Evolutionary conservation across 2,797 vertebrate genomes (phyloP).

Genomic region (Falco naumanni): DNA sequence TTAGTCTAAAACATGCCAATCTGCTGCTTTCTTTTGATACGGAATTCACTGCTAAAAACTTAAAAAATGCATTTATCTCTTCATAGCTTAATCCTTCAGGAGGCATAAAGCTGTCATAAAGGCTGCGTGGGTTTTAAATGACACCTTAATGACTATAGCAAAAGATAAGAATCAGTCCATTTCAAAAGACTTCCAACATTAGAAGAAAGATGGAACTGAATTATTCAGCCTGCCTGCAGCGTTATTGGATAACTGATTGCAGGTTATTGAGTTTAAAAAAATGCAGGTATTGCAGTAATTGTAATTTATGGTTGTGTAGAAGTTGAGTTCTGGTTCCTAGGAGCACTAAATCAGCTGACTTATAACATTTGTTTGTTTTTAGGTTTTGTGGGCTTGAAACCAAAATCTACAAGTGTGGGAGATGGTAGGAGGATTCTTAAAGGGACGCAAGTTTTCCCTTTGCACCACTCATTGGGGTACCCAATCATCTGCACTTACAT

Average conservation of each 20-base stretch:
- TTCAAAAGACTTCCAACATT: not conserved
- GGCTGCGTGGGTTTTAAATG: constrained; percentile 24
- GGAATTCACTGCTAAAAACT: constrained; percentile 12
- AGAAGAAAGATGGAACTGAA: constrained; percentile 8
- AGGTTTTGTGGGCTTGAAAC: not conserved
- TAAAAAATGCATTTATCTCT: constrained; percentile 2
- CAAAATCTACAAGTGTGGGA: not conserved
- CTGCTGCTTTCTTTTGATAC: not conserved
- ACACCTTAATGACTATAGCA: constrained; percentile 32
- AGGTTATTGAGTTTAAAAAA: not conserved
- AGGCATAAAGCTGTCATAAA: constrained; percentile 23
- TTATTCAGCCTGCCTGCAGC: not conserved
- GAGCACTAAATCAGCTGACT: not conserved
- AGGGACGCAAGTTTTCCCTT: not conserved
- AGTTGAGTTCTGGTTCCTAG: not conserved
- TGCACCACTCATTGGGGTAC: accelerated
- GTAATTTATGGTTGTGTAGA: not conserved
- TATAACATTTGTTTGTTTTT: not conserved
- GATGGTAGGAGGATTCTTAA: not conserved
- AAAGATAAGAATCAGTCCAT: constrained; percentile 34
- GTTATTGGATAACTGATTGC: not conserved
- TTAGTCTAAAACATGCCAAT: not conserved
- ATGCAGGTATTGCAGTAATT: constrained; percentile 16
- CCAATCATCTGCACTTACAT: not conserved
- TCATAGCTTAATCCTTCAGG: not conserved